Evolutionary conservation across 1,140 invertebrate genomes (phyloP), one percentile per base, ranked within the genome.

Genomic region (Cyrtorhinus lividipennis): DNA sequence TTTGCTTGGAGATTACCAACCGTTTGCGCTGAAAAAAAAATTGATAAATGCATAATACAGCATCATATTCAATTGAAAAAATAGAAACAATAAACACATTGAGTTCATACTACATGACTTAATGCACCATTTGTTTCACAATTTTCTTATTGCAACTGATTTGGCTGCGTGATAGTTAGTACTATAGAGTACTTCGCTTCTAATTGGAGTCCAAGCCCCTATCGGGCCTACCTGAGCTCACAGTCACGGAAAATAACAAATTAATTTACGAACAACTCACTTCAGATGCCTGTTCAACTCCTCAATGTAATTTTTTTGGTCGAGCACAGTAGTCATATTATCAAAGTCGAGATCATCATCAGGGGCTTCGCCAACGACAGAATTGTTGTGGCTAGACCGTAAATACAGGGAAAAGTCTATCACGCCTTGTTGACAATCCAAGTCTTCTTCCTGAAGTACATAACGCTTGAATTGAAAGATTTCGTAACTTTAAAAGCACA

Each of bases 291-390:
- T 78, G 75, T 98, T 98, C 1, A 98, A 79, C 74, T 99, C 95
- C 76, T 99, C 95, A 67, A 98, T 88, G 72, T 98, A 99, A 76
- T 97, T 97, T 74, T 98, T 99, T 73, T 99, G 95, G 75, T 98
- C 95, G 8, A 98, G 78, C 64, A 98, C 92, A 0, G 90, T 88
- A 48, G 89, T 92, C 82, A 97, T 95, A 70, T 89, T 87, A 64
- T 81, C 80, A 59, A 79, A 78, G 67, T 82, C 82, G 1, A 77
- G 72, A 63, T 80, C 79, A 22, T 81, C 80, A 27, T 81, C 80
- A 30, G 80, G 80, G 69, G 70, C 74, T 70, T 76, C 75, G 64
- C 76, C 70, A 64, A 59, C 57, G 48, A 48, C 58, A 45, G 79
- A 75, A 63, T 79, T 77, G 30, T 83, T 75, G 71, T 83, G 80